Base-by-base conservation (phyloP, 2,888 invertebrate genomes). In the Polylopha cassiicola region DNA sequence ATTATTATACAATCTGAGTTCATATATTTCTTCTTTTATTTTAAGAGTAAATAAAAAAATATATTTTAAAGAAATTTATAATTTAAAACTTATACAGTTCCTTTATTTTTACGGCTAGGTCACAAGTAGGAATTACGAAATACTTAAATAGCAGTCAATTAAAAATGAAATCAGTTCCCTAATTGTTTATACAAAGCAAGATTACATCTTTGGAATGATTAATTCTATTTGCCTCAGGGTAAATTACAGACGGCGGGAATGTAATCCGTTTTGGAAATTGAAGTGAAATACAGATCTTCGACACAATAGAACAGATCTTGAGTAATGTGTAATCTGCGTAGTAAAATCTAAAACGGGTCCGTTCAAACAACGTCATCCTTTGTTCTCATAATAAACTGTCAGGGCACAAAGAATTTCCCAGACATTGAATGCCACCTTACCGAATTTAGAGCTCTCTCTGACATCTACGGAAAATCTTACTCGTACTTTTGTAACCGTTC, bases 361-460 rank as follows among this genome's bases (percentile, higher is more conserved):
- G 65, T 61, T 74, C 72, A 66, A 71, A 74, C 66, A 69, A 62
- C 65, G 68, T 66, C 66, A 67, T 61, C 66, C 74, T 71, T 78
- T 77, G 78, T 78, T 76, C 77, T 72, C 72, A 55, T 76, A 77
- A 76, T 78, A 78, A 78, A 77, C 74, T 73, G 74, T 72, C 73
- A 71, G 64, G 58, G 58, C 55, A 77, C 77, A 78, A 78, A 77
- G 76, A 77, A 76, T 72, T 66, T 66, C 66, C 61, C 67, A 61
- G 70, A 66, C 68, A 65, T 68, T 68, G 65, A 63, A 72, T 73
- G 73, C 70, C 66, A 57, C 61, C 61, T 60, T 59, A 58, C 58
- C 63, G 55, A 73, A 74, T 76, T 74, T 70, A 71, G 61, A 61
- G 63, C 55, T 59, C 33, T 54, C 61, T 56, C 63, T 61, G 60